Percentiles rank a stretch among this genome's conserved stretches.
phyloP scores from a whole-genome alignment of 2,113 vertebrate species.

The Lota lota region DNA sequence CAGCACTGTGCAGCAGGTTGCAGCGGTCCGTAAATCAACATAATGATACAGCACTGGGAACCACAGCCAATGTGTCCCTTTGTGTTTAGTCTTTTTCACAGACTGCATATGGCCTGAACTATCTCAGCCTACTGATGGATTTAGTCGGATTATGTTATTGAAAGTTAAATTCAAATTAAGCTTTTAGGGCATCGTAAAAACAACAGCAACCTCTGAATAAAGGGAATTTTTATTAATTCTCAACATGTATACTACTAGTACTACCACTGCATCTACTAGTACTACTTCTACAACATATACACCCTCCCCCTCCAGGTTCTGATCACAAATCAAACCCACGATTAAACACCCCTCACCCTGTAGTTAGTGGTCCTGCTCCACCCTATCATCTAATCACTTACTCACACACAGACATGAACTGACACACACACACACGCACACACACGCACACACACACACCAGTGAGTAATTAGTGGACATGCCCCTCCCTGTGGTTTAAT shows the following conservation, averaged over 20 bases:
- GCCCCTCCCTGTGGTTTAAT: conserved; percentile 31
- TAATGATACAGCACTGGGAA: not conserved
- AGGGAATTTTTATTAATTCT: no score
- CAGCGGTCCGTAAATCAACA: not conserved
- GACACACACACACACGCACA: conserved; percentile 7
- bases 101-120: no score
- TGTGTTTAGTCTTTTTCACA: no score
- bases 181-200: no score
- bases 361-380: not conserved
- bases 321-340: conserved; percentile 5
- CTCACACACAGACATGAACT: conserved; percentile 15
- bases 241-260: no score
- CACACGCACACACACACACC: not conserved
- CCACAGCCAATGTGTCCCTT: not conserved
- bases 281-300: no score
- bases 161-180: no score
- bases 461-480: conserved; percentile 27
- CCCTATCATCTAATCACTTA: conserved; percentile 2
- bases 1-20: not conserved
- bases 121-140: no score
- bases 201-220: no score
- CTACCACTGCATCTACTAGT: no score
- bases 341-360: conserved; percentile 6
- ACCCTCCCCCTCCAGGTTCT: not conserved
- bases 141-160: no score